Conservation (phyloP, 2,888 invertebrate species). For the Boloria selene region DNA sequence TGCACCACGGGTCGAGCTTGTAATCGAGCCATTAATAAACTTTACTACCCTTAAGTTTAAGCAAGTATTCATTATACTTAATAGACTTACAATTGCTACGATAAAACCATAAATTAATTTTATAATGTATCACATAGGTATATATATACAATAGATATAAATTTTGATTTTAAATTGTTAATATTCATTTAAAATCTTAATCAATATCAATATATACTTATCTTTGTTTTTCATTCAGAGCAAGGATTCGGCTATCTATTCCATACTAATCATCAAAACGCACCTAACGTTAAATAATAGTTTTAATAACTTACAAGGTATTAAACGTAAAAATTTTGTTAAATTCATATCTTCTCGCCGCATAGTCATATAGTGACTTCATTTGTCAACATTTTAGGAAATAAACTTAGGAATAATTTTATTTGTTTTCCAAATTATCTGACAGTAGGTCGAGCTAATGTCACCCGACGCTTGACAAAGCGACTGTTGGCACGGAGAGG, state of each 20-base stretch:
- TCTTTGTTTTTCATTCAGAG: background rate
- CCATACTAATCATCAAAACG: too few species aligned
- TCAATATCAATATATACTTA: too few species aligned
- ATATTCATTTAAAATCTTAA: background rate
- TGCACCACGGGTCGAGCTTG: conserved; percentile 82
- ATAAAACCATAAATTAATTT: conserved; percentile 49
- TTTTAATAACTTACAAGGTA: too few species aligned
- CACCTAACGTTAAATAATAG: too few species aligned
- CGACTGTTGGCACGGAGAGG: conserved; percentile 78
- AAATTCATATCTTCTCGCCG: too few species aligned
- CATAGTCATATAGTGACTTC: background rate
- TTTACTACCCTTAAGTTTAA: conserved; percentile 81
- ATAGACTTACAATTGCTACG: conserved; percentile 75
- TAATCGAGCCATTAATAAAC: conserved; percentile 83
- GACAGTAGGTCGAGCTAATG: conserved; percentile 75
- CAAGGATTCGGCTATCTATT: too few species aligned
- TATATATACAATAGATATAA: background rate
- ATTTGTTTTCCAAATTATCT: conserved; percentile 75
- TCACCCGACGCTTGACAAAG: conserved; percentile 78
- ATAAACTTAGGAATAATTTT: conserved; percentile 61
- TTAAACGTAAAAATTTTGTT: too few species aligned
- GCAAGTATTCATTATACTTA: conserved; percentile 80
- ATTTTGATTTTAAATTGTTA: background rate
- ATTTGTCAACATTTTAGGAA: conserved; percentile 28
- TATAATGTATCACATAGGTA: background rate